Evolutionary conservation across 2,797 vertebrate species (phyloP).

Genomic region (Poeciliopsis infans): DNA sequence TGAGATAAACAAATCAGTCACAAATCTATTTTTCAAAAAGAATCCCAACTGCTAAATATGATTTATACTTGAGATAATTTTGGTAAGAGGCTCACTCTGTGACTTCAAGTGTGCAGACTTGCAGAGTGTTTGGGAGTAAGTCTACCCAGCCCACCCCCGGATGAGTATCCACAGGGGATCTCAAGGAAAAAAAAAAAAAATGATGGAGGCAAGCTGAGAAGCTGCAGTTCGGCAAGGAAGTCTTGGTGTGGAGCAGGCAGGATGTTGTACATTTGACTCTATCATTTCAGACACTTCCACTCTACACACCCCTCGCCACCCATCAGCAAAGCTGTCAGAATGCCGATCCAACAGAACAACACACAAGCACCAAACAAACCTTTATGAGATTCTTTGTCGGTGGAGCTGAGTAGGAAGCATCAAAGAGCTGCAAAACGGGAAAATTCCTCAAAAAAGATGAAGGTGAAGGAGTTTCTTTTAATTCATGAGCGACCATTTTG

Average conservation of each 20-base stretch:
- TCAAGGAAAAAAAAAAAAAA: slow-evolving; percentile 35
- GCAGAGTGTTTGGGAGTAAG: slow-evolving; percentile 37
- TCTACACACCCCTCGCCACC: slow-evolving; percentile 4
- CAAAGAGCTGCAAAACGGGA: neutral
- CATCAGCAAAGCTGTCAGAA: slow-evolving; percentile 9
- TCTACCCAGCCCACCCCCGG: slow-evolving; percentile 43
- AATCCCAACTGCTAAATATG: neutral
- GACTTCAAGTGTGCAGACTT: slow-evolving; percentile 23
- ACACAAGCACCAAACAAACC: slow-evolving; percentile 1
- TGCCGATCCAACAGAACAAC: slow-evolving; percentile 1
- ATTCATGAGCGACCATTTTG: too few species aligned
- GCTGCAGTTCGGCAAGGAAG: slow-evolving; percentile 53
- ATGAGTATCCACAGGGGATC: slow-evolving; percentile 55
- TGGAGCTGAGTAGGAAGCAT: neutral
- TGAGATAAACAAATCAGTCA: neutral
- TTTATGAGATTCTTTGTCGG: neutral
- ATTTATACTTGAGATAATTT: neutral
- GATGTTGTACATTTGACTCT: slow-evolving; percentile 33
- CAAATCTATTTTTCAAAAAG: neutral
- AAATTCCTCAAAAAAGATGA: neutral
- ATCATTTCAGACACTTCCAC: slow-evolving; percentile 23
- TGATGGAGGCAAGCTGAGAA: slow-evolving; percentile 46
- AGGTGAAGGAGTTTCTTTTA: neutral
- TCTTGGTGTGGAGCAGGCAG: slow-evolving; percentile 51
- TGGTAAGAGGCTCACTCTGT: slow-evolving; percentile 1